Percentiles rank a stretch among this genome's conserved stretches.
Conservation (phyloP, 2,113 vertebrate species). For the Dromiciops gliroides region DNA sequence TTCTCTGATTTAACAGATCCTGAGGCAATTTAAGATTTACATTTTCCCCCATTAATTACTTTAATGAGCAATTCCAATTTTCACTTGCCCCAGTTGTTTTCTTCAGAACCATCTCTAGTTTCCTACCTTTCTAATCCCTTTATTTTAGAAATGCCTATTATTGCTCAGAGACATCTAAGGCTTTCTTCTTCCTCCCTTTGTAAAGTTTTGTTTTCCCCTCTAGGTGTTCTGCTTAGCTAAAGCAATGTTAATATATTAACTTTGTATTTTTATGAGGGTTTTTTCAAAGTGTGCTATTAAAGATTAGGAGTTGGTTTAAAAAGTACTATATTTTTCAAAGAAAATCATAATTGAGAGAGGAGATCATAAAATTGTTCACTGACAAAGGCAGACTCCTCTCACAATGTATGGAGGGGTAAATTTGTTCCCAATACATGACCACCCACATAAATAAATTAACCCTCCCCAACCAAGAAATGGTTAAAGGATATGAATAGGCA, state of each 20-base stretch:
- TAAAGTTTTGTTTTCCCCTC: background rate
- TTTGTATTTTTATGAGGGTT: background rate
- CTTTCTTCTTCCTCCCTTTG: background rate
- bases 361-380: background rate
- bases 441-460: background rate
- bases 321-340: background rate
- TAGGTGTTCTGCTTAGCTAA: background rate
- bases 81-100: background rate
- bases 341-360: background rate
- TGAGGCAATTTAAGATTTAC: background rate
- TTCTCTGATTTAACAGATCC: background rate
- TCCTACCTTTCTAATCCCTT: background rate
- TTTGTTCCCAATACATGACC: background rate
- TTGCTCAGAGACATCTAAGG: background rate
- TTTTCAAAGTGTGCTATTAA: background rate
- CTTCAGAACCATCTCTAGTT: background rate
- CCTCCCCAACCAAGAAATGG: too few relatives aligned
- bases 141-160: background rate
- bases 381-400: background rate
- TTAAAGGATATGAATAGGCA: too few relatives aligned
- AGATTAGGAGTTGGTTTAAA: background rate
- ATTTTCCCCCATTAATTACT: background rate
- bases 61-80: background rate
- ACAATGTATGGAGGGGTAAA: background rate
- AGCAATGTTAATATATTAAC: background rate